These are phyloP conservation scores for Zosterops borbonicus DNA, from an alignment of 2,113 vertebrate species.

Conservation along the genomic window DNA sequence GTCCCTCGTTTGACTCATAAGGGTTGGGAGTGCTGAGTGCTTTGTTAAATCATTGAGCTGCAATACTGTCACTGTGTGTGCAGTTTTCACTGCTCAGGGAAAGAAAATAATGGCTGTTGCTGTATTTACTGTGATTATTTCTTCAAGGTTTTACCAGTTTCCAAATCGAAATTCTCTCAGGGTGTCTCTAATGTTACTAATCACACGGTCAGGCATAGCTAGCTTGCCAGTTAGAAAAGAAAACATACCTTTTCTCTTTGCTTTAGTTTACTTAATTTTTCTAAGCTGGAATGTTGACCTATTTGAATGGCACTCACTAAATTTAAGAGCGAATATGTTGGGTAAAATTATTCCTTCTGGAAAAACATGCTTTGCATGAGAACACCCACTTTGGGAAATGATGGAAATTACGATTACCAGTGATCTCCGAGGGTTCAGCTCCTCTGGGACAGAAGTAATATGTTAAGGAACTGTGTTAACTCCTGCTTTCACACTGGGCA, in stretches of 20 bases:
- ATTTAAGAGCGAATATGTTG: background rate
- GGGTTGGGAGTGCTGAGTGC: too few relatives aligned
- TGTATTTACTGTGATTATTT: background rate
- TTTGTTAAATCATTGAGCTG: background rate
- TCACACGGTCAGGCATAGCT: too few relatives aligned
- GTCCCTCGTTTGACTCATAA: too few relatives aligned
- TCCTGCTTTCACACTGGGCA: background rate
- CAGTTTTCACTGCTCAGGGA: background rate
- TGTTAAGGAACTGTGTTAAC: background rate
- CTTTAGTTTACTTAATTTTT: background rate
- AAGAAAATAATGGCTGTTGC: background rate
- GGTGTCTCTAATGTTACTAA: background rate
- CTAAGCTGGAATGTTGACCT: background rate
- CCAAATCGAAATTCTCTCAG: background rate
- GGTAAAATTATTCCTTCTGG: background rate
- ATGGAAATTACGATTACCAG: background rate
- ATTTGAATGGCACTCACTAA: background rate
- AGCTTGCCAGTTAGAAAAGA: background rate
- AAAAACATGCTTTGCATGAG: background rate
- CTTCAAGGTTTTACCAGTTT: background rate
- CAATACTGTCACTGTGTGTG: fast-evolving
- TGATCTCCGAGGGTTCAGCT: background rate
- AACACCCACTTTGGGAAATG: background rate
- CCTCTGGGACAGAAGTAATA: background rate
- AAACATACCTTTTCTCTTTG: background rate